Percentiles rank a stretch among this genome's conserved stretches.
Evolutionary conservation across 2,888 invertebrate genomes (phyloP).

Genomic region (Plagiodera versicolora): DNA sequence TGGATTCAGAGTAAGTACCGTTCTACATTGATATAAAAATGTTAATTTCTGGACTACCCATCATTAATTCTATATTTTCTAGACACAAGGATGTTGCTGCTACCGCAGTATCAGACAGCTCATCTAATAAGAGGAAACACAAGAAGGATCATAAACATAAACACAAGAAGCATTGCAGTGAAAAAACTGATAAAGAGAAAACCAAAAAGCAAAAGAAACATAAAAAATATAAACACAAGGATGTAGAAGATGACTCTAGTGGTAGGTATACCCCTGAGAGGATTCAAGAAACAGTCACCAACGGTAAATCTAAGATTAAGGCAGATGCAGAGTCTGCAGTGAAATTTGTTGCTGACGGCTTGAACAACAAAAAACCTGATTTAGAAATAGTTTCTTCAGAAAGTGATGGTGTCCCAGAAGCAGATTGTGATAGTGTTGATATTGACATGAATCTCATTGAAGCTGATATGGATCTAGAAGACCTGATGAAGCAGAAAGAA

Average conservation of each 20-base stretch:
- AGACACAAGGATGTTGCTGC: constrained; percentile 17
- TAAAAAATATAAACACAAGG: constrained; percentile 63
- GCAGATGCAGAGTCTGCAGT: constrained; percentile 58
- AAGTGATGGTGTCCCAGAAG: constrained; percentile 62
- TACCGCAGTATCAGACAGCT: constrained; percentile 15
- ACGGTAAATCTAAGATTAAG: constrained; percentile 36
- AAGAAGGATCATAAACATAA: constrained; percentile 65
- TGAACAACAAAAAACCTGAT: background rate
- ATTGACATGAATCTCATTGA: constrained; percentile 73
- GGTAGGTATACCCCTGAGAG: constrained; percentile 51
- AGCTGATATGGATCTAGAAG: constrained; percentile 85
- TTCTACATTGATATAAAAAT: background rate
- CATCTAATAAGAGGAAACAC: constrained; percentile 63
- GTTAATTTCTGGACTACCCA: background rate
- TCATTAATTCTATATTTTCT: background rate
- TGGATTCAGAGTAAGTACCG: constrained; percentile 7
- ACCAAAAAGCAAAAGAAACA: constrained; percentile 69
- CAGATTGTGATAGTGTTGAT: constrained; percentile 71
- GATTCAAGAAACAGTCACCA: constrained; percentile 17
- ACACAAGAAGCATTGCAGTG: constrained; percentile 57
- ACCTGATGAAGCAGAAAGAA: constrained; percentile 88
- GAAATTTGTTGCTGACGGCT: constrained; percentile 56
- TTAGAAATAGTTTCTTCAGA: constrained; percentile 69
- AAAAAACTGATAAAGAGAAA: constrained; percentile 59
- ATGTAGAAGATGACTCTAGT: constrained; percentile 46